These are phyloP conservation scores for Ibidorhyncha struthersii DNA, from an alignment of 2,113 vertebrate genomes.

Conservation along the genomic window DNA sequence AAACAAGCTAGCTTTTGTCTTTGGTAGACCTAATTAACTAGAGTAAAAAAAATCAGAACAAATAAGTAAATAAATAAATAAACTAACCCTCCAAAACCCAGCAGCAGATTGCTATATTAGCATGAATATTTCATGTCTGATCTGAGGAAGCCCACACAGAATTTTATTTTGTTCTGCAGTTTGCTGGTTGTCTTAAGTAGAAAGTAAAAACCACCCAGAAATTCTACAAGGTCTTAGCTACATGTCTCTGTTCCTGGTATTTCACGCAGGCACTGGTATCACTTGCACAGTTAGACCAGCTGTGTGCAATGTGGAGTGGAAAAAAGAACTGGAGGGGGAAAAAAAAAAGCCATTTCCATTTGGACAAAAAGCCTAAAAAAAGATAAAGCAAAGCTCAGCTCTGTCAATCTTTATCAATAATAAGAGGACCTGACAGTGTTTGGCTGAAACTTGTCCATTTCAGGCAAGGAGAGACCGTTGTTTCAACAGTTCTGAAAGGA, in stretches of 20 bases:
- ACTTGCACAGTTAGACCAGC: neutral
- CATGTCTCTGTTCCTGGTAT: neutral
- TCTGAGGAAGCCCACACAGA: neutral
- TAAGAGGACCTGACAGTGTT: conserved; percentile 17
- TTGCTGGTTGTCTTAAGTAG: neutral
- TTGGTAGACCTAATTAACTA: neutral
- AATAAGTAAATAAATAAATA: neutral
- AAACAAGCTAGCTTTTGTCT: neutral
- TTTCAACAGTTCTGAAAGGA: neutral
- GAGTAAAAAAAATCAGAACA: neutral
- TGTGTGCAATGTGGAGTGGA: neutral
- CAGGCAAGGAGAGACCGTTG: neutral
- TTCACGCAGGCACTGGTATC: neutral
- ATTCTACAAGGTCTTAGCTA: neutral
- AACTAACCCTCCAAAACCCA: neutral
- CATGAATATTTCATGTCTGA: conserved; percentile 39
- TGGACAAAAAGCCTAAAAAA: neutral
- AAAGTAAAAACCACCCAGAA: neutral
- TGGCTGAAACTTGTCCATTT: conserved; percentile 30
- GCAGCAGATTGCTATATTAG: neutral
- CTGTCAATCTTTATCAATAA: neutral
- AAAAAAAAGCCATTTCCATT: neutral
- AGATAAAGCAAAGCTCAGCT: neutral
- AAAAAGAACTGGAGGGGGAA: neutral
- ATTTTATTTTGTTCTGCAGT: neutral